Evolutionary conservation across 2,888 invertebrate species (phyloP).

Genomic region (Fragum whitleyi): DNA sequence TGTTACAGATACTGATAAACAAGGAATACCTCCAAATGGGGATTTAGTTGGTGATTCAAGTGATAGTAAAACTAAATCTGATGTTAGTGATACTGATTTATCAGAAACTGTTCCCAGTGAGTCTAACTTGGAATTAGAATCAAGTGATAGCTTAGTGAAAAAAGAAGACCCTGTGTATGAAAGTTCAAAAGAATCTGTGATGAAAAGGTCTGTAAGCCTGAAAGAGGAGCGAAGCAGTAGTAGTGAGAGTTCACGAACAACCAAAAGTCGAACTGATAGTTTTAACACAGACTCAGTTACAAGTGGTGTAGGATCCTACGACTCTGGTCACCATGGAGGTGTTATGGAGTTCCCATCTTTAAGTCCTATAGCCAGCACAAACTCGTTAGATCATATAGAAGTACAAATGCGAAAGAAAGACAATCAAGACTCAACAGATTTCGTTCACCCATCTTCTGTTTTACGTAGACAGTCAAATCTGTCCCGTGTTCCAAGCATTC

Average conservation of each 20-base stretch:
- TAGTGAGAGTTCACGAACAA: slow-evolving; percentile 84
- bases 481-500: slow-evolving; percentile 80
- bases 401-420: slow-evolving; percentile 51
- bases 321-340: slow-evolving; percentile 87
- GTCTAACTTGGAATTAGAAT: not conserved
- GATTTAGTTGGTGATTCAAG: not conserved
- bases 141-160: not conserved
- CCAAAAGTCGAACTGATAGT: slow-evolving; percentile 86
- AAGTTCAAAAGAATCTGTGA: slow-evolving; percentile 27
- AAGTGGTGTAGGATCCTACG: slow-evolving; percentile 93
- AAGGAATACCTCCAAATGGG: not conserved
- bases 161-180: not conserved
- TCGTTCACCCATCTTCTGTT: slow-evolving; percentile 84
- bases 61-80: not conserved
- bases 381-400: slow-evolving; percentile 82
- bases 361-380: slow-evolving; percentile 95
- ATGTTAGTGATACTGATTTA: not conserved
- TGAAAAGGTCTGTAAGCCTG: slow-evolving; percentile 49
- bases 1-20: slow-evolving; percentile 50
- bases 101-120: not conserved
- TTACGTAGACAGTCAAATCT: slow-evolving; percentile 81
- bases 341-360: slow-evolving; percentile 86
- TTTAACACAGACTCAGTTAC: slow-evolving; percentile 90
- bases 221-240: slow-evolving; percentile 74
- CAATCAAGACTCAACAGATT: slow-evolving; percentile 71